Evolutionary conservation across 2,888 invertebrate species (phyloP).

Genomic region (Chloromyia formosa): DNA sequence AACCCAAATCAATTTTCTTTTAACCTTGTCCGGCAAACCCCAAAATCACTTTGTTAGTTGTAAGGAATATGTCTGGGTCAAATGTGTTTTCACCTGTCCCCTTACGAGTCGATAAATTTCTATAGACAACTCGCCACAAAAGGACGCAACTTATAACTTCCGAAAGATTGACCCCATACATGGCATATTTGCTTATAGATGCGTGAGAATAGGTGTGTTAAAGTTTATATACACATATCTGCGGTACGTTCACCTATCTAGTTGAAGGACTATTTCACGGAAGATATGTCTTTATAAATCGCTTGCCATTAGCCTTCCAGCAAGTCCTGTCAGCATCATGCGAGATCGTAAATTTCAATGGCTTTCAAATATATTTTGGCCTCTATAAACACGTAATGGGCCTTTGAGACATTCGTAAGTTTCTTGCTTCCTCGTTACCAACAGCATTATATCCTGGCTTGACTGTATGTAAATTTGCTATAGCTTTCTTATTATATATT

Average conservation of each 20-base stretch:
- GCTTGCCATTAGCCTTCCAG: background rate
- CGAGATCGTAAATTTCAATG: constrained; percentile 15
- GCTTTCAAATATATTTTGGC: constrained; percentile 5
- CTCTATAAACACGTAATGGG: background rate
- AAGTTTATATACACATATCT: background rate
- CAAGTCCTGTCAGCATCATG: background rate
- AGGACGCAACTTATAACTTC: constrained; percentile 11
- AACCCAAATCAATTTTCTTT: background rate
- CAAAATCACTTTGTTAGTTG: background rate
- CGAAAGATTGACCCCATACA: background rate
- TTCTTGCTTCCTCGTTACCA: background rate
- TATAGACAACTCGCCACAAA: background rate
- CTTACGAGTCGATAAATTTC: constrained; percentile 3
- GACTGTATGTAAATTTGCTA: background rate
- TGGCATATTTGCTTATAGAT: background rate
- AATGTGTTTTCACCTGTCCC: constrained; percentile 5
- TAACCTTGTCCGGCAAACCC: background rate
- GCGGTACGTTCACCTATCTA: no score
- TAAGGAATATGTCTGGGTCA: background rate
- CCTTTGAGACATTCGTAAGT: background rate
- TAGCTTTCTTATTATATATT: constrained; percentile 5
- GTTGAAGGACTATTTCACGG: background rate
- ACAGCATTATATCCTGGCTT: background rate
- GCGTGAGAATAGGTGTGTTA: background rate
- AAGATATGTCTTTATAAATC: background rate